A percentile compares a stretch with the other conserved stretches of the same genome.
phyloP scores from a whole-genome alignment of 2,888 invertebrate genomes.

The Plusia festucae region DNA sequence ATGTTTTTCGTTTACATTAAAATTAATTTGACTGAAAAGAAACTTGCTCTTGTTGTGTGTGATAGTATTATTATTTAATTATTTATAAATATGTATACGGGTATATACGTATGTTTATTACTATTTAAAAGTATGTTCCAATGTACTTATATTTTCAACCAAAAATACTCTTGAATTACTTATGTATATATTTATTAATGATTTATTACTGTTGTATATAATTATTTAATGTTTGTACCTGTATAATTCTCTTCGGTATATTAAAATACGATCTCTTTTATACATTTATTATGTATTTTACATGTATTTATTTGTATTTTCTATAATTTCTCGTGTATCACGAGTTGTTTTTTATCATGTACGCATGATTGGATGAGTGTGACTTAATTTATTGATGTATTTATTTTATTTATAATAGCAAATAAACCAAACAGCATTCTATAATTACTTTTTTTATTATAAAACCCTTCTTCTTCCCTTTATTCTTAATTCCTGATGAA shows the following conservation, averaged over 20 bases:
- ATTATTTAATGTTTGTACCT: conserved; percentile 31
- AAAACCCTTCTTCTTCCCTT: not conserved
- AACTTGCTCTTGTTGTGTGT: conserved; percentile 61
- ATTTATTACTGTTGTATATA: conserved; percentile 26
- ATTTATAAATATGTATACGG: conserved; percentile 43
- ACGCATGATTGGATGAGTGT: conserved; percentile 63
- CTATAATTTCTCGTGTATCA: conserved; percentile 67
- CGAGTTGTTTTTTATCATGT: conserved; percentile 62
- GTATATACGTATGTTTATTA: conserved; percentile 39
- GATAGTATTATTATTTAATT: conserved; percentile 58
- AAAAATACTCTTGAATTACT: conserved; percentile 26
- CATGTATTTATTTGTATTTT: conserved; percentile 49
- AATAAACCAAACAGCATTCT: conserved; percentile 56
- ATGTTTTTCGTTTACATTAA: conserved; percentile 48
- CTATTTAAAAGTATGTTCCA: conserved; percentile 17
- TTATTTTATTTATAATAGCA: conserved; percentile 31
- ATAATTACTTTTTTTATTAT: conserved; percentile 30
- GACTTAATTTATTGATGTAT: conserved; percentile 61
- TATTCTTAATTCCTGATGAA: too few relatives aligned
- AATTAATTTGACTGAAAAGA: conserved; percentile 81
- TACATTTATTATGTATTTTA: conserved; percentile 50
- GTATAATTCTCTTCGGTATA: conserved; percentile 31
- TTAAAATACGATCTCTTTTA: conserved; percentile 54
- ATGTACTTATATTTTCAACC: conserved; percentile 16
- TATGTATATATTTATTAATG: conserved; percentile 14